Evolutionary conservation across 1,140 invertebrate species (phyloP).

Genomic region (Trichomalopsis sarcophagae): DNA sequence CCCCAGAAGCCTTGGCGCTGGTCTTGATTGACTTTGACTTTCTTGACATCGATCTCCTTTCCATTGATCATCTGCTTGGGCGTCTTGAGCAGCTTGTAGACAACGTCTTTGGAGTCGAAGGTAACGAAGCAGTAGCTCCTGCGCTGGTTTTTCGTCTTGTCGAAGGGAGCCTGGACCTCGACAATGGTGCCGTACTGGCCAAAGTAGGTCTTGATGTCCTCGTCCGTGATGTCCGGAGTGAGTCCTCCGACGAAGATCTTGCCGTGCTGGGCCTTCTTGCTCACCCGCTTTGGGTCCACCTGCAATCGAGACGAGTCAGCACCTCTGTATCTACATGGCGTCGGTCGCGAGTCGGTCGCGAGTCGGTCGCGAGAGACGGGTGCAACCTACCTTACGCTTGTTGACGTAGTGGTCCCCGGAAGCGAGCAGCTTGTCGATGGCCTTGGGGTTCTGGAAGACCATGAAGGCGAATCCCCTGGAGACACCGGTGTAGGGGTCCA

Average conservation of each 20-base stretch:
- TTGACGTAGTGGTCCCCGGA: slow-evolving; percentile 79
- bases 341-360: too few species aligned
- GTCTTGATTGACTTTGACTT: slow-evolving; percentile 75
- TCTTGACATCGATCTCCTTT: slow-evolving; percentile 78
- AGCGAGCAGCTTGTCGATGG: slow-evolving; percentile 78
- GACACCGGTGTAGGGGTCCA: slow-evolving; percentile 79
- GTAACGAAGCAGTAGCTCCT: slow-evolving; percentile 82
- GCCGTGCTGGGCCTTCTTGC: slow-evolving; percentile 77
- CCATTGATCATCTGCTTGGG: slow-evolving; percentile 80
- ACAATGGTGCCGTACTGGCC: slow-evolving; percentile 79
- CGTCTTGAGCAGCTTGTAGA: slow-evolving; percentile 78
- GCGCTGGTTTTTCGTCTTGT: slow-evolving; percentile 81
- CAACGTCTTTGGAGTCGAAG: slow-evolving; percentile 80
- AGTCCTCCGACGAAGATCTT: slow-evolving; percentile 84
- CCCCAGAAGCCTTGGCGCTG: slow-evolving; percentile 72
- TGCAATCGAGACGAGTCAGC: slow-evolving; percentile 47
- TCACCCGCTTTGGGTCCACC: slow-evolving; percentile 81
- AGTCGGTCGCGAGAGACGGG: too few species aligned
- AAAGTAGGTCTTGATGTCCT: slow-evolving; percentile 80
- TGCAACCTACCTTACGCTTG: slow-evolving; percentile 75
- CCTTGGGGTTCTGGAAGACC: slow-evolving; percentile 79
- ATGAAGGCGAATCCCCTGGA: slow-evolving; percentile 84
- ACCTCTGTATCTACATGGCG: neutral
- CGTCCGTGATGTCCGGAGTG: slow-evolving; percentile 79
- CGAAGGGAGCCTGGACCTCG: slow-evolving; percentile 83